phyloP scores from a whole-genome alignment of 2,888 invertebrate species.

The Neria commutata region DNA sequence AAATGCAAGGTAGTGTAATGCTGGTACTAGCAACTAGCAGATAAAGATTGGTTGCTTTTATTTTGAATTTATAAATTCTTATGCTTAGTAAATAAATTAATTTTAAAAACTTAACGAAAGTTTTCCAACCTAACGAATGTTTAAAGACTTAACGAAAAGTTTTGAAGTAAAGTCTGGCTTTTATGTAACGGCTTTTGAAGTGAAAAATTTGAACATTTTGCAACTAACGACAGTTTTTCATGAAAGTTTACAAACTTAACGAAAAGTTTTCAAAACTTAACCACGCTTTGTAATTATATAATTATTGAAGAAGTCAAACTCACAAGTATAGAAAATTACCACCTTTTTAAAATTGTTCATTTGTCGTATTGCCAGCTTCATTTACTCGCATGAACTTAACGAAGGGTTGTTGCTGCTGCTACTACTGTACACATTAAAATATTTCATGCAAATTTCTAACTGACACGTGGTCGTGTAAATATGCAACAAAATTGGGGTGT shows the following conservation, averaged over 20 bases:
- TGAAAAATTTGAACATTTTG: too few relatives aligned
- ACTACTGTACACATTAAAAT: not conserved
- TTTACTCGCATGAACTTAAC: not conserved
- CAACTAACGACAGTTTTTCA: not conserved
- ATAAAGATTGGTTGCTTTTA: too few relatives aligned
- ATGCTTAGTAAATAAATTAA: not conserved
- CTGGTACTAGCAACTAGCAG: too few relatives aligned
- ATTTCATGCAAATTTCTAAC: conserved; percentile 14
- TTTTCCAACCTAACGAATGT: not conserved
- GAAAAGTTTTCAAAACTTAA: not conserved
- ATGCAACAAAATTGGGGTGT: conserved; percentile 9
- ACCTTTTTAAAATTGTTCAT: too few relatives aligned
- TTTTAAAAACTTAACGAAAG: not conserved
- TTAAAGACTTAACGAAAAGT: not conserved
- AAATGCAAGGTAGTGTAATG: too few relatives aligned
- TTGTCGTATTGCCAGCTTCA: not conserved
- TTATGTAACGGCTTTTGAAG: too few relatives aligned
- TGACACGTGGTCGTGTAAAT: conserved; percentile 17
- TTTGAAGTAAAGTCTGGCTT: too few relatives aligned
- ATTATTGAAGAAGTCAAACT: too few relatives aligned
- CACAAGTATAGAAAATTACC: too few relatives aligned
- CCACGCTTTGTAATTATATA: not conserved
- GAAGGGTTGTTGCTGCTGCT: not conserved
- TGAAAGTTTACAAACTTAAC: not conserved
- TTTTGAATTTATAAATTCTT: too few relatives aligned